Evolutionary conservation across 2,797 vertebrate species (phyloP), one percentile per base, ranked within the genome.

Genomic region (Neosilurus hyrtlii): DNA sequence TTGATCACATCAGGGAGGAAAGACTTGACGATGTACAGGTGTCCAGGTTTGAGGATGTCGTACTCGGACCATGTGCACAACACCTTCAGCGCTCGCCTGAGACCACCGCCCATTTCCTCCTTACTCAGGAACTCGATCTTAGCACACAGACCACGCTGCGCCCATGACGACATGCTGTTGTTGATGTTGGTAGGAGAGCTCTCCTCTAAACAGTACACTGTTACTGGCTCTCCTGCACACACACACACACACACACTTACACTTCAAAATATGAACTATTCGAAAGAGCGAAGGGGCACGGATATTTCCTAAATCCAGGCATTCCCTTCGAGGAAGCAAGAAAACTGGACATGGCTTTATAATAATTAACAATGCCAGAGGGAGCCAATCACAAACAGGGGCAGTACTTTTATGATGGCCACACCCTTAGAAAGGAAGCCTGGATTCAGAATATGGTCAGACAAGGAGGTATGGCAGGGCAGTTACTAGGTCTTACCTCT

Each of bases 151-250:
- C 97, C 98, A 22, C 96, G 93, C 66, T 99, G 98, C 65, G 97
- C 95, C 98, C 98, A 99, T 84, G 98, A 99, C 66, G 97, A 99
- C 98, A 99, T 99, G 94, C 98, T 99, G 94, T 99, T 99, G 91
- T 99, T 98, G 90, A 99, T 93, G 80, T 96, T 98, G 91, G 91
- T 97, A 80, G 97, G 98, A 43, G 98, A 99, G 83, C 98, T 99
- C 91, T 99, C 98, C 89, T 99, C 98, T 80, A 99, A 94, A 30
- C 97, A 95, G 91, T 99, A 99, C 88, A 99, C 97, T 0, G 97
- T 99, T 89, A 99, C 97, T 1, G 97, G 96, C 86, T 99, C 98
- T 63, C 98, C 98, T 99, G 49, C 43, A 43, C n/a, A 79, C 54
- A 71, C 30, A 67, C 73, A 85, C 75, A n/a, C 70, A 11, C 6